Evolutionary conservation across 2,888 invertebrate species (phyloP).

Genomic region (Lasioglossum oenotherae): DNA sequence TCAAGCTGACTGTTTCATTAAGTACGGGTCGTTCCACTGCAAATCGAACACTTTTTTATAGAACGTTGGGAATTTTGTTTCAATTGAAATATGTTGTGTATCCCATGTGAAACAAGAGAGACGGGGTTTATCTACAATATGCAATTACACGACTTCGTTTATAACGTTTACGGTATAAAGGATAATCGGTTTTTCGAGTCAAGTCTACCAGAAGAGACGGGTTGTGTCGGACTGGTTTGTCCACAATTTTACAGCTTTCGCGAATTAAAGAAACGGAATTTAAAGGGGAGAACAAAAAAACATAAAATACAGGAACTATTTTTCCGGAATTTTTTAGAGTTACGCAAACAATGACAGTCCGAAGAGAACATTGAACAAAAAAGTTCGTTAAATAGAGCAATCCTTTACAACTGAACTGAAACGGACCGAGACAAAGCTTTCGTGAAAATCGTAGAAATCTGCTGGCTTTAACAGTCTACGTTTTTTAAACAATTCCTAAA

Average conservation of each 20-base stretch:
- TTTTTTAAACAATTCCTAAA: not conserved
- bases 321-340: not conserved
- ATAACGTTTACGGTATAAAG: not conserved
- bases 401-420: not conserved
- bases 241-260: not conserved
- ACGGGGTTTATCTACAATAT: not conserved
- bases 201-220: not conserved
- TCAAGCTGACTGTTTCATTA: not conserved
- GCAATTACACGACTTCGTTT: not conserved
- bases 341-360: not conserved
- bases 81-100: not conserved
- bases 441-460: not conserved
- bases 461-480: not conserved
- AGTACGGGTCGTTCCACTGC: not conserved
- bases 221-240: not conserved
- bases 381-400: not conserved
- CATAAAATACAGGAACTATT: not conserved
- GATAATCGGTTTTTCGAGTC: not conserved
- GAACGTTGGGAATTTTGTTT: not conserved
- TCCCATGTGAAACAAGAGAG: not conserved
- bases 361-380: not conserved
- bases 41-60: not conserved
- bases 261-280: not conserved
- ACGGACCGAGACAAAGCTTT: not conserved
- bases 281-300: not conserved